These are phyloP conservation scores for Odontomyia ornata DNA, from an alignment of 2,888 invertebrate species.

Conservation along the genomic window DNA sequence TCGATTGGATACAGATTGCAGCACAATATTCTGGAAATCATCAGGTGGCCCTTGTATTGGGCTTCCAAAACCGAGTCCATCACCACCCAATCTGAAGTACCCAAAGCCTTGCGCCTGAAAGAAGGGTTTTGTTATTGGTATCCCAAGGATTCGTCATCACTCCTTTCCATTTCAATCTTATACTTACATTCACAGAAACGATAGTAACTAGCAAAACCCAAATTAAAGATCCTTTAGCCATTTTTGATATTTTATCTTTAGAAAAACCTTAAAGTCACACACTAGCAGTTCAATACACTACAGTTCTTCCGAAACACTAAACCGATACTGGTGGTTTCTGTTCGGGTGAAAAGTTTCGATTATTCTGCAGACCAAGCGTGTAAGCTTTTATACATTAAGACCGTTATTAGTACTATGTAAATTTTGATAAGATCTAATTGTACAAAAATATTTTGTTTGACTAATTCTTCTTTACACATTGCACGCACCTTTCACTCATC, in stretches of 20 bases:
- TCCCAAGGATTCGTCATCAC: no score
- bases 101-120: constrained; percentile 24
- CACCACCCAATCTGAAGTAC: constrained; percentile 18
- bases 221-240: background rate
- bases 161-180: no score
- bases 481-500: no score
- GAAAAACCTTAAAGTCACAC: background rate
- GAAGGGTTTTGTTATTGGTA: background rate
- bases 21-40: constrained; percentile 19
- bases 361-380: background rate
- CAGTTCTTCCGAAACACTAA: constrained; percentile 11
- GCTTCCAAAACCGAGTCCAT: background rate
- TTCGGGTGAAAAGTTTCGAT: constrained; percentile 23
- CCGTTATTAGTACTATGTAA: no score
- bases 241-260: background rate
- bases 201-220: background rate
- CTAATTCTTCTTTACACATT: no score
- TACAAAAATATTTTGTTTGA: no score
- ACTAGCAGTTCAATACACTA: background rate
- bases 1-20: constrained; percentile 4
- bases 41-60: background rate
- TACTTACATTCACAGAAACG: background rate
- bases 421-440: no score
- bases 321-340: background rate
- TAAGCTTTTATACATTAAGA: no score